Evolutionary conservation across 2,797 vertebrate species (phyloP), one percentile per base, ranked within the genome.

Genomic region (Sciurus carolinensis): DNA sequence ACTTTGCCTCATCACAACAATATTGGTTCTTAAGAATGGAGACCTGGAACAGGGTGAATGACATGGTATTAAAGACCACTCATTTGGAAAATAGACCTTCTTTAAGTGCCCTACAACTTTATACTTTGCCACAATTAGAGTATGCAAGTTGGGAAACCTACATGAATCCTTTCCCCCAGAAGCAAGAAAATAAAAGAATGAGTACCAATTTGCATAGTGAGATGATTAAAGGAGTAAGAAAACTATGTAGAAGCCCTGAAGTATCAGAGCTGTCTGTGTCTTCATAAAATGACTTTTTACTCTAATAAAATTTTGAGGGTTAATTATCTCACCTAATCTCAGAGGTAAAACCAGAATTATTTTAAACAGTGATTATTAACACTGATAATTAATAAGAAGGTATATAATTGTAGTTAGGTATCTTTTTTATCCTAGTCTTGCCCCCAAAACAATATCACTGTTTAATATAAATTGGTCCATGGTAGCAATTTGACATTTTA

Each of bases 291-390:
- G 12, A n/a, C 22, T 83, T 92, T 93, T 73, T 79, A 80, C 6
- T 42, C 18, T 80, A 67, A 91, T 39, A 94, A 91, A 85, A 75
- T 42, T 66, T 79, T 89, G 26, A 96, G 42, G 24, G 62, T 54
- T 91, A 95, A 96, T 97, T 90, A 82, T 95, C 11, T 82, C 33
- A 91, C 7, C 36, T 33, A 91, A 42, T 62, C n/a, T 95, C 67
- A 59, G 62, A 92, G 36, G 26, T 80, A 94, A 94, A 95, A 90
- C 3, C 8, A 93, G 14, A 95, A 94, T 90, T 87, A 93, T 93
- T 86, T 96, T 59, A 90, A 97, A n/a, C 33, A 81, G 33, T 73
- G 20, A 91, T 93, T 94, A 83, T 86, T 86, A 96, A 91, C 71
- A 69, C 1, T 96, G 66, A 82, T 22, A 50, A 77, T 83, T 91